phyloP scores from a whole-genome alignment of 2,888 invertebrate species.

The Dryobotodes eremita region DNA sequence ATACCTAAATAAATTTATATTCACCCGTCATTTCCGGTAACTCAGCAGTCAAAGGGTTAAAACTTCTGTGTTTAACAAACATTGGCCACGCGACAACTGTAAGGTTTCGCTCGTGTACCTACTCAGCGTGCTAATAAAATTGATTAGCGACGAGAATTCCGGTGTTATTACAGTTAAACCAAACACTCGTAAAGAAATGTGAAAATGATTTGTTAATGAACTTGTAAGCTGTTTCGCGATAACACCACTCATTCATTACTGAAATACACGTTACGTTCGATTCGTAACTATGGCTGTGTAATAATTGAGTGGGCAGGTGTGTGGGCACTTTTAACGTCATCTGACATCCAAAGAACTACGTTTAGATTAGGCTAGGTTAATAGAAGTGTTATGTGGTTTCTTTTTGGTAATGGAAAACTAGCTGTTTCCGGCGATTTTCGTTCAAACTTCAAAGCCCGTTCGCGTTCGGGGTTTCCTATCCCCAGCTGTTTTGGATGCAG shows the following conservation, averaged over 20 bases:
- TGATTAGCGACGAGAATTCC: constrained; percentile 54
- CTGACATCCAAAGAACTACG: background rate
- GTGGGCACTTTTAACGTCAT: background rate
- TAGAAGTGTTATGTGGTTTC: background rate
- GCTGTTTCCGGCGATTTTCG: background rate
- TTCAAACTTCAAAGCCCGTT: background rate
- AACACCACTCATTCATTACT: constrained; percentile 41
- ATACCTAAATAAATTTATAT: background rate
- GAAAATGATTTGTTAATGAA: constrained; percentile 60
- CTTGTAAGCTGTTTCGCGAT: constrained; percentile 45
- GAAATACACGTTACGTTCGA: constrained; percentile 13
- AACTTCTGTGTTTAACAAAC: constrained; percentile 73
- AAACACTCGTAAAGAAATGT: constrained; percentile 62
- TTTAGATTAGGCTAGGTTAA: background rate
- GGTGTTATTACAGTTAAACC: constrained; percentile 58
- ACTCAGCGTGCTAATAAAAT: constrained; percentile 45
- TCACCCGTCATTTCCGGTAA: constrained; percentile 11
- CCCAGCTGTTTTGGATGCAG: background rate
- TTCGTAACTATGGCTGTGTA: background rate
- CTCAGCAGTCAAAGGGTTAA: constrained; percentile 51
- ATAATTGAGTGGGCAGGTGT: background rate
- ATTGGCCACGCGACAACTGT: constrained; percentile 71
- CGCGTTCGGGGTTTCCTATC: background rate
- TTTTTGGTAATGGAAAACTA: background rate
- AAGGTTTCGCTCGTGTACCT: constrained; percentile 60